Conservation (phyloP, 2,113 vertebrate genomes). For the Australoheros scitulus region DNA sequence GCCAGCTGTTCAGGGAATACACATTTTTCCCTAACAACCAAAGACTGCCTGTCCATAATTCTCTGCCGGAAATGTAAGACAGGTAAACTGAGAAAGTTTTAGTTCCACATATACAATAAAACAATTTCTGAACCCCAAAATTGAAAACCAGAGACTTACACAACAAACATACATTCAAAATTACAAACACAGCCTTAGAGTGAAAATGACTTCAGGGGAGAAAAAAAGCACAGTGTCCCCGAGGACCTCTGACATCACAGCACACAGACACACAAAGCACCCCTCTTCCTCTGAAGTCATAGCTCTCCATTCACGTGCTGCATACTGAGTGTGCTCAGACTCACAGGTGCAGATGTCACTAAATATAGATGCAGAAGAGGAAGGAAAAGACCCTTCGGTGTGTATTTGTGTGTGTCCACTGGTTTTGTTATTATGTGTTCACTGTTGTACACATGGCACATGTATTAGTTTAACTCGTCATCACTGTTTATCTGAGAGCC, state of each 20-base stretch:
- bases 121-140: background rate
- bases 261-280: conserved; percentile 9
- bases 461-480: background rate
- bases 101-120: background rate
- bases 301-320: conserved; percentile 45
- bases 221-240: background rate
- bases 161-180: background rate
- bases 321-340: conserved; percentile 49
- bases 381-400: conserved; percentile 62
- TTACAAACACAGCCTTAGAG: background rate
- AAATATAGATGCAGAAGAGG: conserved; percentile 62
- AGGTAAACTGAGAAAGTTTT: no score
- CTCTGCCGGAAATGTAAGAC: background rate
- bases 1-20: no score
- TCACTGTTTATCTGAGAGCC: conserved; percentile 9
- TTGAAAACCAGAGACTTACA: background rate
- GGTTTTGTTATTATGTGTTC: background rate
- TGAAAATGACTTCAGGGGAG: background rate
- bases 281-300: conserved; percentile 64
- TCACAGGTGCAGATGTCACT: conserved; percentile 66
- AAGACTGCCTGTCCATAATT: background rate
- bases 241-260: background rate
- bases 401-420: background rate
- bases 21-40: background rate
- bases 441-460: background rate